phyloP scores from a whole-genome alignment of 1,140 invertebrate species.

The Probaryconus sp. region DNA sequence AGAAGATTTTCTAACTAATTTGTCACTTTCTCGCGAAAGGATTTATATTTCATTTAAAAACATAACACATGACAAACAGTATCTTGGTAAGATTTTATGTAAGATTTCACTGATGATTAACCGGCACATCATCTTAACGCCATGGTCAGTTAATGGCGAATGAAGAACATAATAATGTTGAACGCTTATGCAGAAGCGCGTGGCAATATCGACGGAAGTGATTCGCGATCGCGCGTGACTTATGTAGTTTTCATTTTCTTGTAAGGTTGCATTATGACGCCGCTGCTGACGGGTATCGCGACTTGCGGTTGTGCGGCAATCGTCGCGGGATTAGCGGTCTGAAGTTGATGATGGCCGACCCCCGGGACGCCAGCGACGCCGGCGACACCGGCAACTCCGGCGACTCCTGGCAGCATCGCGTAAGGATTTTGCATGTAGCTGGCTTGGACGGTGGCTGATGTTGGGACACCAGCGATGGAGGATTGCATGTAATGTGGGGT shows the following conservation, averaged over 20 bases:
- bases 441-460: slow-evolving; percentile 77
- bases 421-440: slow-evolving; percentile 74
- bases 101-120: too few species aligned
- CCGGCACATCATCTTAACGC: too few species aligned
- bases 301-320: slow-evolving; percentile 75
- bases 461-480: slow-evolving; percentile 65
- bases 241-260: slow-evolving; percentile 94
- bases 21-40: too few species aligned
- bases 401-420: slow-evolving; percentile 68
- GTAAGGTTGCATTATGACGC: slow-evolving; percentile 86
- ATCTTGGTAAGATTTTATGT: too few species aligned
- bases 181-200: slow-evolving; percentile 15
- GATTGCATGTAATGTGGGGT: slow-evolving; percentile 72
- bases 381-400: slow-evolving; percentile 65
- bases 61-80: too few species aligned
- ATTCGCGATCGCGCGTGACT: slow-evolving; percentile 56
- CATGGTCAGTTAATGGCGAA: too few species aligned
- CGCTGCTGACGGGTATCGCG: slow-evolving; percentile 74
- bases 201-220: slow-evolving; percentile 34
- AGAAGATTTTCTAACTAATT: too few species aligned
- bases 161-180: not conserved
- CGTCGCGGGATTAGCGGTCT: slow-evolving; percentile 70
- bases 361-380: slow-evolving; percentile 68
- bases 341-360: slow-evolving; percentile 72
- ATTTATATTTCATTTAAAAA: too few species aligned